phyloP scores from a whole-genome alignment of 2,113 vertebrate genomes.

The Podarcis raffonei region DNA sequence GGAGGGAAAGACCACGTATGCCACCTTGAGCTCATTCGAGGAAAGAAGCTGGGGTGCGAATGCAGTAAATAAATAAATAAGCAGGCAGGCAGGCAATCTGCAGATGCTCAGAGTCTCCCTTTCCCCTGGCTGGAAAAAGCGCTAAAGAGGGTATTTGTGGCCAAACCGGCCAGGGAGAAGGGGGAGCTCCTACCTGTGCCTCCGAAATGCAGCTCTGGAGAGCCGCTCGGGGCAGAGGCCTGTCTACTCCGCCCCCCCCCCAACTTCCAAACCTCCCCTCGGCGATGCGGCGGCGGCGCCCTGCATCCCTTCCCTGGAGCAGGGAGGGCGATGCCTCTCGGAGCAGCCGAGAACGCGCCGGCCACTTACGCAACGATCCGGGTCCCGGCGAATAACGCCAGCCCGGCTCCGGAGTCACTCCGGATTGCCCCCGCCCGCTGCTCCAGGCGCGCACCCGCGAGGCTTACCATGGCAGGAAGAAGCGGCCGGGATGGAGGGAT shows the following conservation, averaged over 20 bases:
- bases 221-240: background rate
- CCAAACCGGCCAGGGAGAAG: background rate
- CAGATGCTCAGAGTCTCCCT: background rate
- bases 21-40: no score
- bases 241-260: no score
- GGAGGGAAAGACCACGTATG: no score
- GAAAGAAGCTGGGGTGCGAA: no score
- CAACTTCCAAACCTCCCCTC: background rate
- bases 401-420: background rate
- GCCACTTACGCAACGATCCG: background rate
- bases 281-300: background rate
- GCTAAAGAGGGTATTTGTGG: no score
- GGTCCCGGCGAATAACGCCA: background rate
- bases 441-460: background rate
- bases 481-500: background rate
- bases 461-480: conserved; percentile 27
- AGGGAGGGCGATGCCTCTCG: no score
- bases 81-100: background rate
- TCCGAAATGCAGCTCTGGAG: background rate
- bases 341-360: no score
- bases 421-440: background rate
- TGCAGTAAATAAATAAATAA: no score
- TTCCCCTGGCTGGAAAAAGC: background rate
- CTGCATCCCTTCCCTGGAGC: no score
- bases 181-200: background rate